Conservation (phyloP, 1,140 invertebrate species). For the Drosophila guanche region DNA sequence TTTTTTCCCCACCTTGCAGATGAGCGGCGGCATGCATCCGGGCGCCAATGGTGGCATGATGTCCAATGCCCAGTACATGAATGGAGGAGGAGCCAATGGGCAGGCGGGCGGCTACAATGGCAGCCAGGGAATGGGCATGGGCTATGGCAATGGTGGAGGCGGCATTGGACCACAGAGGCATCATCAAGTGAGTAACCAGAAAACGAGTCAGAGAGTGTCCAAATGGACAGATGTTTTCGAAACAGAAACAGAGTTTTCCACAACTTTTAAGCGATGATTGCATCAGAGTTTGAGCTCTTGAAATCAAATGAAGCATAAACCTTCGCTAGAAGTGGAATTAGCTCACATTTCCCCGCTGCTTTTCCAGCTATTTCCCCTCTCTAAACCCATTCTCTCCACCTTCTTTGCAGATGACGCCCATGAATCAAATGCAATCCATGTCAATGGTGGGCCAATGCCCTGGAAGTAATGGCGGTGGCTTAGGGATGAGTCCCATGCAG, state of each 20-base stretch:
- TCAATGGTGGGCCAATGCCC: constrained; percentile 83
- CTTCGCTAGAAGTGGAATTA: too few species aligned
- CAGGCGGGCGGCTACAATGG: constrained; percentile 70
- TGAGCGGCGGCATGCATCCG: constrained; percentile 77
- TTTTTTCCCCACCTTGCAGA: constrained; percentile 43
- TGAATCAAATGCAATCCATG: constrained; percentile 83
- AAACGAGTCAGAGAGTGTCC: background rate
- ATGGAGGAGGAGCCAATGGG: constrained; percentile 58
- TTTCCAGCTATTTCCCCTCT: too few species aligned
- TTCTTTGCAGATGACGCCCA: constrained; percentile 75
- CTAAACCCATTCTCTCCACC: background rate
- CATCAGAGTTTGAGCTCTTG: background rate
- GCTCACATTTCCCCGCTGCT: background rate
- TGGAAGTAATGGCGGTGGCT: constrained; percentile 81
- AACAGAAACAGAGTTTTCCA: constrained; percentile 50
- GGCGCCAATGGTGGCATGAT: constrained; percentile 69
- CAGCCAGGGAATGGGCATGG: constrained; percentile 73
- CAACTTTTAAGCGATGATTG: constrained; percentile 1
- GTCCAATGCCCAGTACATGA: constrained; percentile 81
- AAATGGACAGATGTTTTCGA: constrained; percentile 49
- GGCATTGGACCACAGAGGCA: constrained; percentile 68
- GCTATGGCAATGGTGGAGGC: constrained; percentile 66
- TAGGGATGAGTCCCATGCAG: constrained; percentile 84
- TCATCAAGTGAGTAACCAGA: constrained; percentile 76
- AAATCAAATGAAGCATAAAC: too few species aligned